Evolutionary conservation across 2,888 invertebrate genomes (phyloP).

Genomic region (Clusia tigrina): DNA sequence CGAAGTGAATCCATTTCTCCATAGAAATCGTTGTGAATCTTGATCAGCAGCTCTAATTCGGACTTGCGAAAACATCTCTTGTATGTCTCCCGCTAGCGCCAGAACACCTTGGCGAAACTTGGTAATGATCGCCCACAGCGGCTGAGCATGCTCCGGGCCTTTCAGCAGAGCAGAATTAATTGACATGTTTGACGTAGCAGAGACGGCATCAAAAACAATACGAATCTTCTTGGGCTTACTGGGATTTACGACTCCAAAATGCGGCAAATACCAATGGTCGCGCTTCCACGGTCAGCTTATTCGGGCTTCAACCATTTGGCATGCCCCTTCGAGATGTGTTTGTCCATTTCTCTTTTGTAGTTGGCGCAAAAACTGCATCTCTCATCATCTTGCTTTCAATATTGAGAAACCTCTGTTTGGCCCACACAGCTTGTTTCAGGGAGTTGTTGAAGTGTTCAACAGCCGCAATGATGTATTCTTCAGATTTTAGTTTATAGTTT

Average conservation of each 20-base stretch:
- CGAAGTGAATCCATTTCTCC: constrained; percentile 18
- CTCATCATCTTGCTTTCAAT: constrained; percentile 29
- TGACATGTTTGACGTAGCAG: constrained; percentile 36
- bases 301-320: constrained; percentile 15
- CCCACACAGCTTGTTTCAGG: too few species aligned
- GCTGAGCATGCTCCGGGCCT: constrained; percentile 46
- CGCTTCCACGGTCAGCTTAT: background rate
- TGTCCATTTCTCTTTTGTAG: constrained; percentile 26
- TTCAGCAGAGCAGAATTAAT: constrained; percentile 43
- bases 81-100: constrained; percentile 48
- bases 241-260: constrained; percentile 26
- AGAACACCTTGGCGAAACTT: constrained; percentile 43
- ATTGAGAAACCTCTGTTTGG: constrained; percentile 25
- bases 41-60: constrained; percentile 42
- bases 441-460: too few species aligned
- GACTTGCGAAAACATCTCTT: constrained; percentile 53
- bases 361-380: constrained; percentile 24
- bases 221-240: constrained; percentile 45
- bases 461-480: too few species aligned
- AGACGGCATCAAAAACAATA: constrained; percentile 50
- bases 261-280: constrained; percentile 27
- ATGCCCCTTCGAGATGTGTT: constrained; percentile 31
- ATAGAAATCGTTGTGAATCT: constrained; percentile 38
- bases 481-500: too few species aligned
- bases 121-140: constrained; percentile 43